Evolutionary conservation across 1,140 invertebrate genomes (phyloP).

Genomic region (Hestina assimilis): DNA sequence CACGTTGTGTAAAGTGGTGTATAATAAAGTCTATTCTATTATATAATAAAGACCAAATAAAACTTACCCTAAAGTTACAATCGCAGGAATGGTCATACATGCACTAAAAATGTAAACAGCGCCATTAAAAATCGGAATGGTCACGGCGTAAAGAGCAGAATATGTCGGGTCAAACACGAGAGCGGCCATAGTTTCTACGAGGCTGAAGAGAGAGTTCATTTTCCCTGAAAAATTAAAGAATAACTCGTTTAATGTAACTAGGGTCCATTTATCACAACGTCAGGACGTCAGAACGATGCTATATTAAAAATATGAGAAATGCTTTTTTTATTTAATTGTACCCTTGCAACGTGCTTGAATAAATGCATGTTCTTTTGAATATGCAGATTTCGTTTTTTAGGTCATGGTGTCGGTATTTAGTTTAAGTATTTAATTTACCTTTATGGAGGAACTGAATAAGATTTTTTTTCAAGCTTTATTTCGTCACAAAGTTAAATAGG

Average conservation of each 20-base stretch:
- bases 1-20: too few relatives aligned
- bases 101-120: slow-evolving; percentile 62
- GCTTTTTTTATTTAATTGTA: neutral
- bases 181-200: slow-evolving; percentile 64
- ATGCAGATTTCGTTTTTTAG: too few relatives aligned
- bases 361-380: neutral
- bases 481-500: too few relatives aligned
- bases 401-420: too few relatives aligned
- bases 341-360: neutral
- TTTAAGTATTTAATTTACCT: too few relatives aligned
- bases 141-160: slow-evolving; percentile 50
- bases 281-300: neutral
- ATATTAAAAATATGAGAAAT: slow-evolving; percentile 7
- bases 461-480: too few relatives aligned
- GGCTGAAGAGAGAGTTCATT: slow-evolving; percentile 69
- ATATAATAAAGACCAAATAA: neutral
- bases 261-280: neutral
- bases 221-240: slow-evolving; percentile 54
- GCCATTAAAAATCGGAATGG: slow-evolving; percentile 48
- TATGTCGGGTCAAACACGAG: slow-evolving; percentile 63
- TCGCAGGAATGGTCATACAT: slow-evolving; percentile 50
- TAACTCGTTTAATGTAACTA: slow-evolving; percentile 1
- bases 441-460: too few relatives aligned
- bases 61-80: slow-evolving; percentile 57
- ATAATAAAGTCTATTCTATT: too few relatives aligned